Evolutionary conservation across 2,888 invertebrate species (phyloP), one percentile per base, ranked within the genome.

Genomic region (Hirudinaria manillensis): DNA sequence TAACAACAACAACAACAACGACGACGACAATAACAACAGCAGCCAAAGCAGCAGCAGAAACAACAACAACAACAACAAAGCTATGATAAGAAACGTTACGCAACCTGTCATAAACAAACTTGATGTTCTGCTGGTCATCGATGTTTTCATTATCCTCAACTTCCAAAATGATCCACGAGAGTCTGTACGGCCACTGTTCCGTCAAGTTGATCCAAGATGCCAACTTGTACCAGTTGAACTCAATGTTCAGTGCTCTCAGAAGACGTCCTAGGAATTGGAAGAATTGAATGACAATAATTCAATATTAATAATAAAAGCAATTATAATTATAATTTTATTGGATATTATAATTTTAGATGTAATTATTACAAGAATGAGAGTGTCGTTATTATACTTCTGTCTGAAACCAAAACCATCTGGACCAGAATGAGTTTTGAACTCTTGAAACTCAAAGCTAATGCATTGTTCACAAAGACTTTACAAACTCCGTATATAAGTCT

Each of bases 201-300:
- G 97, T 95, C 76, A 99, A 90, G 86, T 98, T 97, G 80, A 98
- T 93, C 98, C 98, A 98, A 76, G 94, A 93, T 78, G 96, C 96
- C 81, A 99, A 88, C 81, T 94, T 92, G 87, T 96, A 94, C 98
- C 98, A 99, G 87, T 94, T 95, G 87, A 99, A 99, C 85, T 99
- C 98, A 81, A 99, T 93, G 88, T 96, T 94, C 89, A 98, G 97
- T 83, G 98, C 94, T 89, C 98, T 93, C 80, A 99, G 88, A 79
- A 99, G 89, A 75, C 98, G 92, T 78, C 95, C 95, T 93, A 83
- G 6, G 85, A 19, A 16, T 1, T 27, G 3, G 16, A 27, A 27
- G 55, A 51, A 19, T 19, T 16, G 3, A 67, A 27, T 29, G n/a
- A 6, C 24, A 27, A 71, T 6, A 70, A 10, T 19, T 29, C 16